Conservation (phyloP, 2,113 vertebrate genomes). For the Rynchops niger region DNA sequence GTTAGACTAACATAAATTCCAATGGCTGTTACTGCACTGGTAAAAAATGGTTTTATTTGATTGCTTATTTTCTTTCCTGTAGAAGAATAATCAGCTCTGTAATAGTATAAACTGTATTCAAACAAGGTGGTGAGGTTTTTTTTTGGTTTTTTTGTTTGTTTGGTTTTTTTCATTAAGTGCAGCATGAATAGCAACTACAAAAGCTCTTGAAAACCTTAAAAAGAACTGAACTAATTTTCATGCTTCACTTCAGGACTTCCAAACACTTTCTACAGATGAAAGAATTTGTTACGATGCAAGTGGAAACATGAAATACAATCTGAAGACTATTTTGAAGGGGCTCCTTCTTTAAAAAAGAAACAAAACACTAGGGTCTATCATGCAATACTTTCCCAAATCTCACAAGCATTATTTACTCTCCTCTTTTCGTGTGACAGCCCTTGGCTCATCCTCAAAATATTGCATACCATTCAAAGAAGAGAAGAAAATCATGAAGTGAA, state of each 20-base stretch:
- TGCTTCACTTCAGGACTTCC: not conserved
- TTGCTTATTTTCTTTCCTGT: not conserved
- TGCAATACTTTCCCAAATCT: not conserved
- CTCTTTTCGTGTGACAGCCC: not conserved
- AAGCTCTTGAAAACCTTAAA: constrained; percentile 2
- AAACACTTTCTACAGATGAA: not conserved
- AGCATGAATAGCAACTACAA: not conserved
- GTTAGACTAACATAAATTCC: not conserved
- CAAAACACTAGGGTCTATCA: not conserved
- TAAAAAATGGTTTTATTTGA: not conserved
- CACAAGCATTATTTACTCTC: not conserved
- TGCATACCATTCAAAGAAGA: not conserved
- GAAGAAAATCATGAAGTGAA: not conserved
- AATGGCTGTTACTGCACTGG: not conserved
- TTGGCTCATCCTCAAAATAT: not conserved
- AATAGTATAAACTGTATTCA: not conserved
- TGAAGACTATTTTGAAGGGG: not conserved
- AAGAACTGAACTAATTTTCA: not conserved
- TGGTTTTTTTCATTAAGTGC: not conserved
- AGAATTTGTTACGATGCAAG: not conserved
- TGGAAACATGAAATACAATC: not conserved
- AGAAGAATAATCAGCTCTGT: not conserved
- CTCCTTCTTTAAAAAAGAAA: not conserved
- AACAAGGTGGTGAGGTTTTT: not conserved
- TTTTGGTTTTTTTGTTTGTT: not conserved